Base-by-base conservation (phyloP, 2,113 vertebrate species). In the Rhinolophus sinicus region DNA sequence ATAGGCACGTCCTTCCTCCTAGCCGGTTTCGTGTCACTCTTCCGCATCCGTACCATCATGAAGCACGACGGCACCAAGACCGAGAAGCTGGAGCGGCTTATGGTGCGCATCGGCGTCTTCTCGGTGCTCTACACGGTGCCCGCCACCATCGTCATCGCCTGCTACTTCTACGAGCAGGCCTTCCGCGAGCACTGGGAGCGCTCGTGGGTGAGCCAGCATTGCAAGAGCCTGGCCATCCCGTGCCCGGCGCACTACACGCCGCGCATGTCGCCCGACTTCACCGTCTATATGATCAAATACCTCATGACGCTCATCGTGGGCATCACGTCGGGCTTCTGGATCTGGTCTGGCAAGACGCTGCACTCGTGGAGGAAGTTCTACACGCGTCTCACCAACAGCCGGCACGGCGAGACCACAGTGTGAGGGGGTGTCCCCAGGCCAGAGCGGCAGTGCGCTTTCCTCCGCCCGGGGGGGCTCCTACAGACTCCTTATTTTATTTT, bases 211-310 rank as follows among this genome's bases (percentile, higher is more conserved):
- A 99, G 99, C 98, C 99, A 99, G 52, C 99, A 99, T 98, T 99
- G 99, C 98, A 99, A 99, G 98, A 98, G 99, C 97, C 98, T 99
- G 98, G 99, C 99, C 98, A 99, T 99, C 95, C 99, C 99, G 10
- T 99, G 99, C 97, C 99, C 99, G 0, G 91, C 98, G 77, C 99
- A 99, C 80, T 98, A 99, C 69, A 98, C 98, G 50, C 99, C 99
- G 44, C 99, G 99, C 96, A 99, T 99, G 99, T 99, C 98, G 82
- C 99, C 99, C 1, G 99, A 99, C 97, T 99, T 99, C 98, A 99
- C 99, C 2, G 99, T 99, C 98, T 99, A 99, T 98, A 99, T 99
- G 99, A 99, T 99, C 98, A 99, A 99, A 98, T 99, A 99, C 98
- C 99, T 99, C 98, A 99, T 99, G 99, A 99, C 99, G 33, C 99